These are phyloP conservation scores for Oithona nana DNA, from an alignment of 2,888 invertebrate species.

Conservation along the genomic window DNA sequence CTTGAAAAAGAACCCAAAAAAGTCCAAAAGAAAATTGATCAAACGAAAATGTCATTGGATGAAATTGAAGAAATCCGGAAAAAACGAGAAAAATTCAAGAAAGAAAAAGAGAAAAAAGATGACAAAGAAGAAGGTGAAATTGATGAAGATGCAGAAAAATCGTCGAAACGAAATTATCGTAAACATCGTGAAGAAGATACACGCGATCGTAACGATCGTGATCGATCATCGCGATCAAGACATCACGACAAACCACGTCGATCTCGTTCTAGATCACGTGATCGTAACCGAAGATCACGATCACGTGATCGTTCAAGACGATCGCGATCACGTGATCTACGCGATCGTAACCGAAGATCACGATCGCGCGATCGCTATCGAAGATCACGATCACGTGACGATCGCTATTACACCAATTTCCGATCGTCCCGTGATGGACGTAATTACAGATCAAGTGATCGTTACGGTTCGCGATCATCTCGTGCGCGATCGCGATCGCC, in stretches of 20 bases:
- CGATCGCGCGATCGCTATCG: neutral
- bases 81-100: neutral
- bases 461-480: conserved; percentile 16
- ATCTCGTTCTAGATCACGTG: neutral
- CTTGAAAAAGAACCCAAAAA: too few relatives aligned
- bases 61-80: conserved; percentile 10
- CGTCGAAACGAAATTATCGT: neutral
- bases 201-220: neutral
- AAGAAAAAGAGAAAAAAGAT: neutral
- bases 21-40: neutral
- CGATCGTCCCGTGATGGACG: neutral
- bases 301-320: neutral
- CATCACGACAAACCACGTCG: too few relatives aligned
- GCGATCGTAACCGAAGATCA: neutral
- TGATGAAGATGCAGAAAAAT: neutral
- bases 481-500: conserved; percentile 26
- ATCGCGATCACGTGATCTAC: neutral
- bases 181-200: neutral
- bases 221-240: neutral
- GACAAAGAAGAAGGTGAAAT: conserved; percentile 13
- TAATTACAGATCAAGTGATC: neutral
- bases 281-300: neutral
- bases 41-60: conserved; percentile 2
- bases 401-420: neutral
- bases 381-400: neutral